phyloP scores from a whole-genome alignment of 2,888 invertebrate genomes.

The Eupithecia subfuscata region DNA sequence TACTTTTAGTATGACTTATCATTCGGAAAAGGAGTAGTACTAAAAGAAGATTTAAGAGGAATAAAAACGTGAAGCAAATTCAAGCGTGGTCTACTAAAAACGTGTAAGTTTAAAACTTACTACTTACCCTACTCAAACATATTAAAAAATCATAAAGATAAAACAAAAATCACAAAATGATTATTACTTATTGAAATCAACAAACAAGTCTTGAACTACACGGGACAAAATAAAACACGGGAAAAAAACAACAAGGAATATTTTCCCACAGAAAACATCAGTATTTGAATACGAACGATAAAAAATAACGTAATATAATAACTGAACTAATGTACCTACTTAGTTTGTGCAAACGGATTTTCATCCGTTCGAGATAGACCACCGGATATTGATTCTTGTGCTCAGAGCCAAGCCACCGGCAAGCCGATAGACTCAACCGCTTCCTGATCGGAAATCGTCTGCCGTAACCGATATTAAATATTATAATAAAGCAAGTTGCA shows the following conservation, averaged over 20 bases:
- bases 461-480: neutral
- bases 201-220: no score
- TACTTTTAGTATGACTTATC: neutral
- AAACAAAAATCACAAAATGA: no score
- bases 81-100: neutral
- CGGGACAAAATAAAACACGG: no score
- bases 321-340: neutral
- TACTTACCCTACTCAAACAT: neutral
- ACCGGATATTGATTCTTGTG: neutral
- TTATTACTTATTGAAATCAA: no score
- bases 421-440: neutral
- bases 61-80: neutral
- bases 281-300: no score
- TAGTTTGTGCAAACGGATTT: neutral
- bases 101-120: neutral
- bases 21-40: neutral
- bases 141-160: no score
- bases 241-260: no score
- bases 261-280: no score
- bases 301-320: neutral
- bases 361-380: neutral
- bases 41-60: neutral
- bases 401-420: neutral
- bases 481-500: neutral
- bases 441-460: neutral